Evolutionary conservation across 2,113 vertebrate genomes (phyloP).

Genomic region (Cervus canadensis): DNA sequence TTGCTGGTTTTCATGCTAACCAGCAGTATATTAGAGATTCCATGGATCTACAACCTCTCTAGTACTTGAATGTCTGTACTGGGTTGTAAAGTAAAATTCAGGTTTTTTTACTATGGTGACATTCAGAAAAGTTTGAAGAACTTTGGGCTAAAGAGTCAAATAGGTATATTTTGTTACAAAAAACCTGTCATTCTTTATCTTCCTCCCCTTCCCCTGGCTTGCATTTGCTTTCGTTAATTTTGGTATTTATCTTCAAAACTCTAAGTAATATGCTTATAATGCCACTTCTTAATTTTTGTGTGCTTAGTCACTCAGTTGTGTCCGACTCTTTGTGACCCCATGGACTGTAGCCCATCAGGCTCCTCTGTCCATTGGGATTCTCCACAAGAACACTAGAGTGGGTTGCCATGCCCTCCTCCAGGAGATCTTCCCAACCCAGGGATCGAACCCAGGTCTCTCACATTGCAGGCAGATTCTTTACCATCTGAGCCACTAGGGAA

Average conservation of each 20-base stretch:
- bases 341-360: neutral
- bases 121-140: constrained; percentile 4
- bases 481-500: neutral
- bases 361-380: neutral
- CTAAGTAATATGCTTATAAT: neutral
- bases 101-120: neutral
- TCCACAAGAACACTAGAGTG: neutral
- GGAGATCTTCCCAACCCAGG: neutral
- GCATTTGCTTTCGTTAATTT: neutral
- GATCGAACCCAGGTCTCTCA: neutral
- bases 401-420: neutral
- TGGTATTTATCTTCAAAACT: neutral
- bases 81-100: neutral
- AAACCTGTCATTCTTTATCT: neutral
- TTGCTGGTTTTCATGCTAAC: neutral
- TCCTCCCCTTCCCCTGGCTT: neutral
- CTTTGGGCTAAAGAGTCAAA: neutral
- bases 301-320: neutral
- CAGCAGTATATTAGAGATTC: neutral
- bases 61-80: neutral
- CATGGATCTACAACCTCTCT: neutral
- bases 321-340: neutral
- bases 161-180: neutral
- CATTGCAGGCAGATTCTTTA: neutral
- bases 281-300: neutral